Conservation (phyloP, 2,797 vertebrate species). For the Pelodytes ibericus region DNA sequence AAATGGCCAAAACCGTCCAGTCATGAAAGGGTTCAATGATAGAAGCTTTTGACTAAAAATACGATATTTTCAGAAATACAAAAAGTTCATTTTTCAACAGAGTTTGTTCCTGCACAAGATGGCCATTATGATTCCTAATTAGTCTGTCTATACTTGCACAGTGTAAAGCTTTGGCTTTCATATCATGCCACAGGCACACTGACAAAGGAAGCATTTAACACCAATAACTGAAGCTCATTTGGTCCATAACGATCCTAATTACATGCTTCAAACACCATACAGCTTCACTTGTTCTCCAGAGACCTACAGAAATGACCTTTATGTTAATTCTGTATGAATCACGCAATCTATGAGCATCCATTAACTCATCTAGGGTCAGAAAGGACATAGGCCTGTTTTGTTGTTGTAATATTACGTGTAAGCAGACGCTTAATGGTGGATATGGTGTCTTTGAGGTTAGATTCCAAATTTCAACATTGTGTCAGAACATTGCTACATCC, state of each 20-base stretch:
- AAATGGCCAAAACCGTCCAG: too few species aligned
- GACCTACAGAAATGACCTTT: conserved; percentile 20
- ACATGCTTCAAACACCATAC: conserved; percentile 22
- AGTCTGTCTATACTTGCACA: not conserved
- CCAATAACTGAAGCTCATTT: conserved; percentile 9
- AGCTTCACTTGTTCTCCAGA: conserved; percentile 12
- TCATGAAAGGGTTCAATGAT: not conserved
- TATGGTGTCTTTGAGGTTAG: too few species aligned
- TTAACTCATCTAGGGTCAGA: not conserved
- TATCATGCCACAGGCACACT: not conserved
- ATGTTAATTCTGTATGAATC: not conserved
- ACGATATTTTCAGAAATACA: not conserved
- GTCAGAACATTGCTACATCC: too few species aligned
- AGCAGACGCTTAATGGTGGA: too few species aligned
- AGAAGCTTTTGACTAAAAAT: not conserved
- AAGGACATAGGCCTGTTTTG: not conserved
- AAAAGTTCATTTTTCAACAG: not conserved
- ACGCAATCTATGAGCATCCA: not conserved
- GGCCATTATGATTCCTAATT: not conserved
- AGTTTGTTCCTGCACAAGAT: not conserved
- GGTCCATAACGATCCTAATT: conserved; percentile 16
- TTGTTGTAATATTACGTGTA: too few species aligned
- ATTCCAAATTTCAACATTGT: too few species aligned
- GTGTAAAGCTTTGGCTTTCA: conserved; percentile 12
- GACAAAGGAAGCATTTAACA: conserved; percentile 28